Base-by-base conservation (phyloP, 2,113 vertebrate genomes). In the Callipepla californica region DNA sequence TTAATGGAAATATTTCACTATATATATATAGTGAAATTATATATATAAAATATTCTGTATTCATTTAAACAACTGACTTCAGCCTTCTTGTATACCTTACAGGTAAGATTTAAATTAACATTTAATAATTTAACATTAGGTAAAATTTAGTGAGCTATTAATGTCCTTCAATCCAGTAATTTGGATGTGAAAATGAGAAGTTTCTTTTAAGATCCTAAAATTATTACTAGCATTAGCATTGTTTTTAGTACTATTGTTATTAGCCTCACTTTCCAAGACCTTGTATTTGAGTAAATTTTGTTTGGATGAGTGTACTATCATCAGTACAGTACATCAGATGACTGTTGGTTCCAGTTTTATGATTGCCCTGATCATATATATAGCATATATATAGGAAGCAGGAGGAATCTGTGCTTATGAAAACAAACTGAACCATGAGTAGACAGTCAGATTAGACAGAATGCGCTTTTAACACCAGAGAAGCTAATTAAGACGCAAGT, bases 401-500 rank as follows among this genome's bases (percentile, higher is more conserved):
- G 77, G 59, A 84, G 19, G 45, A 79, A 79, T 53, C 53, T 13
- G 21, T 85, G 48, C n/a, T 84, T 76, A 62, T 65, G 80, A 81
- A 75, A 66, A 19, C 36, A 73, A 28, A 28, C 50, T 76, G n/a
- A 42, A 65, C 30, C 72, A 69, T 70, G n/a, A 20, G 73, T 25
- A 83, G 61, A 68, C 44, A 73, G 65, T 79, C 73, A 69, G 65
- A 87, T 85, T 83, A 92, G 8, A 40, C 69, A 68, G 79, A 90
- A 92, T 86, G 21, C 47, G 75, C 79, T 92, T 91, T 88, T 78
- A 78, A 72, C 51, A 90, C 44, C 68, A 93, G 91, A 80, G 53
- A 23, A 85, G 45, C 55, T 93, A 91, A 96, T 95, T 96, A 95
- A 96, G 76, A 68, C 47, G 59, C 85, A 72, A 70, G 36, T 73